Percentiles rank a stretch among this genome's conserved stretches.
phyloP scores from a whole-genome alignment of 2,797 vertebrate species.

The Semaprochilodus insignis region DNA sequence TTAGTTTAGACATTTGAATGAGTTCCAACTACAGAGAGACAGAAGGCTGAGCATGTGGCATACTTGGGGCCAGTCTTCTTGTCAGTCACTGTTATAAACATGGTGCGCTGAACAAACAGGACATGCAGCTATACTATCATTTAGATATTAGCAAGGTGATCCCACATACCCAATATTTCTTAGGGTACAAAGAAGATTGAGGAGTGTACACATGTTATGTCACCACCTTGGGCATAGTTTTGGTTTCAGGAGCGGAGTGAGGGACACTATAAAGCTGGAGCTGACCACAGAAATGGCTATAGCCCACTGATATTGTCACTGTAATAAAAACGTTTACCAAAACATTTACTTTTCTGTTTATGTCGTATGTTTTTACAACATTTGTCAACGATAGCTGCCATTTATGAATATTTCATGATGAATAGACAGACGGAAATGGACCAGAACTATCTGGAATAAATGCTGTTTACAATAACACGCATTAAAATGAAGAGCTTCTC shows the following conservation, averaged over 20 bases:
- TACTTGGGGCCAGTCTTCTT: conserved; percentile 6
- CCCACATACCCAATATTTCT: background rate
- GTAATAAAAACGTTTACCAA: no score
- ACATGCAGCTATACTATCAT: background rate
- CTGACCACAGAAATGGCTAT: background rate
- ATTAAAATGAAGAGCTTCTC: no score
- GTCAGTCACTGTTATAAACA: conserved; percentile 10
- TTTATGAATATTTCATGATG: background rate
- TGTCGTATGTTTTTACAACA: background rate
- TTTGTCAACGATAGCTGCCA: background rate
- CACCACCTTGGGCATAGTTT: background rate
- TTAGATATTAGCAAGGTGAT: background rate
- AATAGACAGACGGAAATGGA: background rate
- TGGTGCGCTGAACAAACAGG: background rate
- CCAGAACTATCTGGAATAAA: background rate
- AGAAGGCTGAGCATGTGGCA: conserved; percentile 28
- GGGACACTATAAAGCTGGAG: background rate
- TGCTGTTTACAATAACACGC: no score
- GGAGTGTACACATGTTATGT: background rate
- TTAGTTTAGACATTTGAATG: conserved; percentile 36
- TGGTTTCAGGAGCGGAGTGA: background rate
- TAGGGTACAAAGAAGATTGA: background rate
- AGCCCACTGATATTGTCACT: background rate
- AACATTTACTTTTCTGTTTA: background rate
- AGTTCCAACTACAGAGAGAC: conserved; percentile 15